A percentile compares a stretch with the other conserved stretches of the same genome.
Evolutionary conservation across 2,888 invertebrate genomes (phyloP).

Genomic region (Leptinotarsa peninsularis): DNA sequence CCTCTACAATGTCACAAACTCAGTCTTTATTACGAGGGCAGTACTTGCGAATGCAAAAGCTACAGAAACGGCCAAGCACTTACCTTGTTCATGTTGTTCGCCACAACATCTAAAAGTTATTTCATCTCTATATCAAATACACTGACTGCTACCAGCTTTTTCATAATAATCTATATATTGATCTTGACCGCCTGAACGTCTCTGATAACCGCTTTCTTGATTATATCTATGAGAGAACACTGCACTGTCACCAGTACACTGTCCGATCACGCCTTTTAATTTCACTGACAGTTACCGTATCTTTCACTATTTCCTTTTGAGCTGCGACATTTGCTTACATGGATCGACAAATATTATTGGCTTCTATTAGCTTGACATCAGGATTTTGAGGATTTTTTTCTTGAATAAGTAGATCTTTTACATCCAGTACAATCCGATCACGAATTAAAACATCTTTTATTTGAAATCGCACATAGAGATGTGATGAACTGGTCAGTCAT

Average conservation of each 20-base stretch:
- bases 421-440: neutral
- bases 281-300: neutral
- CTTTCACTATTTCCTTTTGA: neutral
- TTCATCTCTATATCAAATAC: neutral
- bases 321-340: neutral
- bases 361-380: neutral
- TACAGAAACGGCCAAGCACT: constrained; percentile 21
- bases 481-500: neutral
- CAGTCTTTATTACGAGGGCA: neutral
- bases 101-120: constrained; percentile 17
- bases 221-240: neutral
- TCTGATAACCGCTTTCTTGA: neutral
- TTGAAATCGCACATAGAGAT: neutral
- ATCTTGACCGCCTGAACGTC: neutral
- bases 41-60: constrained; percentile 7
- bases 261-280: neutral
- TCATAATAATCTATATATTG: neutral
- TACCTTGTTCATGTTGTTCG: constrained; percentile 3
- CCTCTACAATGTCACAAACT: neutral
- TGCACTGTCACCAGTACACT: neutral
- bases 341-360: neutral
- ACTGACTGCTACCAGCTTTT: neutral
- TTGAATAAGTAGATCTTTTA: neutral
- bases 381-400: neutral
- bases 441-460: neutral